Percentiles rank a stretch among this genome's conserved stretches.
These are phyloP conservation scores for Eledona agricola DNA, from an alignment of 2,888 invertebrate species.

Conservation along the genomic window DNA sequence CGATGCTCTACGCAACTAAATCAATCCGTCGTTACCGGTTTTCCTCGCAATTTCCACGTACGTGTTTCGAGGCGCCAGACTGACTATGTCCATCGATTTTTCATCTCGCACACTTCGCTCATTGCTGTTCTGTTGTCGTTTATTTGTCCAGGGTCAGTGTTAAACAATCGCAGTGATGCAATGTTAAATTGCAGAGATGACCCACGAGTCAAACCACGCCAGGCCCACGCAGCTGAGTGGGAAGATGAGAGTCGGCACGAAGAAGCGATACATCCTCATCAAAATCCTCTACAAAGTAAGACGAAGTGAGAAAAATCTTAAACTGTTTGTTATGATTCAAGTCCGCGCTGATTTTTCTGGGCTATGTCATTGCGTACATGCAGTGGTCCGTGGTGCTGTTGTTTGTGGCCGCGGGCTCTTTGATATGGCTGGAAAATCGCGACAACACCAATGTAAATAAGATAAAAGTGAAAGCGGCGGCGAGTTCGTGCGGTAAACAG, in stretches of 20 bases:
- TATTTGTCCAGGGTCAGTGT: too few relatives aligned
- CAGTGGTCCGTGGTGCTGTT: slow-evolving; percentile 46
- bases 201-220: slow-evolving; percentile 6
- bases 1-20: too few relatives aligned
- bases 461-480: slow-evolving; percentile 47
- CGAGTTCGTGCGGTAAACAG: slow-evolving; percentile 47
- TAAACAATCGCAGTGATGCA: slow-evolving; percentile 11
- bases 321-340: slow-evolving; percentile 33
- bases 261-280: slow-evolving; percentile 12
- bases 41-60: too few relatives aligned
- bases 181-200: slow-evolving; percentile 16
- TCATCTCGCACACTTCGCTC: too few relatives aligned
- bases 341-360: slow-evolving; percentile 46
- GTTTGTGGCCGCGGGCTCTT: slow-evolving; percentile 42
- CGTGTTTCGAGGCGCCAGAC: too few relatives aligned
- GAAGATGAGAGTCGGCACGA: slow-evolving; percentile 1
- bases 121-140: too few relatives aligned
- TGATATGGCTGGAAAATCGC: slow-evolving; percentile 49
- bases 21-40: too few relatives aligned
- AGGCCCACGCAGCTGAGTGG: background rate
- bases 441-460: slow-evolving; percentile 43
- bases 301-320: background rate
- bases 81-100: slow-evolving; percentile 1
- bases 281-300: slow-evolving; percentile 23
- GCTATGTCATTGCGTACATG: slow-evolving; percentile 49